A percentile compares a stretch with the other conserved stretches of the same genome.
Conservation (phyloP, 2,113 vertebrate species). For the Anseranas semipalmata region DNA sequence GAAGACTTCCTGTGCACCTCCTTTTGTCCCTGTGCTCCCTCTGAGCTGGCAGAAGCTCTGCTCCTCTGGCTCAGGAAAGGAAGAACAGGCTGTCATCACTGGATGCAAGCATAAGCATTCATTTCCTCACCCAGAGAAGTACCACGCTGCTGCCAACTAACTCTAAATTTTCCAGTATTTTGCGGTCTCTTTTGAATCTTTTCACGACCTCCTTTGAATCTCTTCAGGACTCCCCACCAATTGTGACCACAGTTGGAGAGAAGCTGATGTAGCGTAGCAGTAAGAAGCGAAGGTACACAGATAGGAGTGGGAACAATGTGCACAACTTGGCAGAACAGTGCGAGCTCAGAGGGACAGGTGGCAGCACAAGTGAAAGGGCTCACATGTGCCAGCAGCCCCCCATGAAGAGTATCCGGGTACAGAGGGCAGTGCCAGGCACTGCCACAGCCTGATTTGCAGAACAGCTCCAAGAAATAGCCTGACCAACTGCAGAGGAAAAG, state of each 20-base stretch:
- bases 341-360: not conserved
- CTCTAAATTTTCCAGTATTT: not conserved
- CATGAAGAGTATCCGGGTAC: not conserved
- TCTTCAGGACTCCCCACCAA: accelerated
- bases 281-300: not conserved
- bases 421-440: not conserved
- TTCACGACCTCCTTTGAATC: not conserved
- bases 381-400: not conserved
- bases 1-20: not conserved
- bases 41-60: slow-evolving; percentile 32
- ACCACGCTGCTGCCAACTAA: not conserved
- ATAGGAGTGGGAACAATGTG: accelerated
- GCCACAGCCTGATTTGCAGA: not conserved
- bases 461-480: not conserved
- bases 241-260: not conserved
- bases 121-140: slow-evolving; percentile 20
- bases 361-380: not conserved
- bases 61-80: not conserved
- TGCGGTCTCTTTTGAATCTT: not conserved
- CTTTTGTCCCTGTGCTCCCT: not conserved
- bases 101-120: not conserved
- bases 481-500: not conserved
- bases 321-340: not conserved
- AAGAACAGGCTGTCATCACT: slow-evolving; percentile 49
- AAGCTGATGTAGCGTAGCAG: not conserved